Evolutionary conservation across 2,113 vertebrate species (phyloP).

Genomic region (Paramisgurnus dabryanus): DNA sequence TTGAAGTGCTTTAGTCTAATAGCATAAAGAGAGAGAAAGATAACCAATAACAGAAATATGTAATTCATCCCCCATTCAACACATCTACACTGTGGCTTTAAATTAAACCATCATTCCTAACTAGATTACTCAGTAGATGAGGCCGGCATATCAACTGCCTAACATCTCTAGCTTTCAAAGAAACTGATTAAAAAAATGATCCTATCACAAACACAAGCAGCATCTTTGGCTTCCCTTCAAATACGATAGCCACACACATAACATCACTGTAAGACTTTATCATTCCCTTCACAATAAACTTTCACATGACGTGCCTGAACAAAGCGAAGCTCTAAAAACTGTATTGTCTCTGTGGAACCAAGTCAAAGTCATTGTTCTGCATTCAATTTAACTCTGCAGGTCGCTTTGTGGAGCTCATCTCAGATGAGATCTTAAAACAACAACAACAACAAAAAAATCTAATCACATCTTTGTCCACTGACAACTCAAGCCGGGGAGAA

Average conservation of each 20-base stretch:
- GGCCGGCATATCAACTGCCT: too few species aligned
- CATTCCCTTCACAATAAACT: background rate
- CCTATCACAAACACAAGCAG: background rate
- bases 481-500: conserved; percentile 2
- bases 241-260: background rate
- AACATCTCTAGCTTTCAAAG: background rate
- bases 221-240: background rate
- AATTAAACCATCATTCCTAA: background rate
- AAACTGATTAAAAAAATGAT: background rate
- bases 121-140: background rate
- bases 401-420: background rate
- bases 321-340: background rate
- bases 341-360: background rate
- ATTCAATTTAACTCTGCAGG: background rate
- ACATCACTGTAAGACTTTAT: background rate
- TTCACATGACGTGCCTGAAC: background rate
- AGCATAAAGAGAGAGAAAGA: too few species aligned
- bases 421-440: background rate
- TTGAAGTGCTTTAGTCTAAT: background rate
- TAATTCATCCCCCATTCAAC: too few species aligned
- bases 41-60: too few species aligned
- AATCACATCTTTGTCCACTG: background rate
- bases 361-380: background rate
- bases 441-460: background rate
- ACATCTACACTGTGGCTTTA: too few species aligned